A percentile compares a stretch with the other conserved stretches of the same genome.
These are phyloP conservation scores for Pristis pectinata DNA, from an alignment of 2,797 vertebrate species.

Conservation along the genomic window DNA sequence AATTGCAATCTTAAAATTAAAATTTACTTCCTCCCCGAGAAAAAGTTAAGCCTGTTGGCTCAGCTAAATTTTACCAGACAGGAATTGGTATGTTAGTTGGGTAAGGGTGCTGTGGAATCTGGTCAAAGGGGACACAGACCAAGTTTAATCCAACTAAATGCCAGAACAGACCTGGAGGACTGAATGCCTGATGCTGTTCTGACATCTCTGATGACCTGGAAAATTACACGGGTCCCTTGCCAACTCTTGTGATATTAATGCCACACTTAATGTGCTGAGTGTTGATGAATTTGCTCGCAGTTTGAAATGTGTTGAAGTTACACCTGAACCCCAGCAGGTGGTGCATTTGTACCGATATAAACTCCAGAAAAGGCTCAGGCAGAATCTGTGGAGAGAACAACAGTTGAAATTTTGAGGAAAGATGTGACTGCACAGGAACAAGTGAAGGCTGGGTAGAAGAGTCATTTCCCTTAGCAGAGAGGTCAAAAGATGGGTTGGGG, in stretches of 20 bases:
- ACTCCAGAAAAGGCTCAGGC: neutral
- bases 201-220: neutral
- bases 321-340: neutral
- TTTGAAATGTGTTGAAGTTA: neutral
- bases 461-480: too few relatives aligned
- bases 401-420: neutral
- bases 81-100: neutral
- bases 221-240: too few relatives aligned
- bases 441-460: too few relatives aligned
- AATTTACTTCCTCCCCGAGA: too few relatives aligned
- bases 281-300: neutral
- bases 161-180: neutral
- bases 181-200: neutral
- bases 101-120: neutral
- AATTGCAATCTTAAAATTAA: neutral
- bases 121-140: neutral
- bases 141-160: neutral
- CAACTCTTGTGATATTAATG: neutral
- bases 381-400: too few relatives aligned
- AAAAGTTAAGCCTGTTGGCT: neutral
- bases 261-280: neutral
- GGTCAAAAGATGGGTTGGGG: too few relatives aligned
- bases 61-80: neutral
- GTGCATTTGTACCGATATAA: neutral
- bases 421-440: neutral